Evolutionary conservation across 2,797 vertebrate species (phyloP), one percentile per base, ranked within the genome.

Genomic region (Halcyon leucocephala): DNA sequence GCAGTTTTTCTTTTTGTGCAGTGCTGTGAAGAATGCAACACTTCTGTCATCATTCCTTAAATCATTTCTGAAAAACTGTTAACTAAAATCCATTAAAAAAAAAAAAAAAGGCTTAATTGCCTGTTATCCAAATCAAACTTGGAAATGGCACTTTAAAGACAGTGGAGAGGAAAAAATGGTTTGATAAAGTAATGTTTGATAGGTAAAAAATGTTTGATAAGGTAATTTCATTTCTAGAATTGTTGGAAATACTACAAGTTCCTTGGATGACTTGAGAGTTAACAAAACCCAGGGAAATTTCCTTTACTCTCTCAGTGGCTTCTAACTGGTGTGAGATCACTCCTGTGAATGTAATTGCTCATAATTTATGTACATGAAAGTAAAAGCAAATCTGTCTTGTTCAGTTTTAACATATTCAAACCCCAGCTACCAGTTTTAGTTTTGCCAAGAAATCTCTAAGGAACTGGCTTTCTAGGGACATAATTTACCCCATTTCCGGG

Each of bases 401-500:
- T 85, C 28, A 5, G 4, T 26, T 48, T 60, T 41, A 28, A 9
- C 37, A 6, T 6, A 6, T 57, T 54, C 20, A 37, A 5, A 28
- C 21, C 10, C 28, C 16, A 19, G 7, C 29, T 39, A 13, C 10
- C 0, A 1, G 3, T 19, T 7, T 2, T 26, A 17, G 0, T 44
- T 90, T 49, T 72, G 26, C 17, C 42, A 42, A 70, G 44, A 74
- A 57, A 21, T 13, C 11, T 35, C 21, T 3, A 31, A 39, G 48
- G 39, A 64, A 19, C n/a, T 14, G 20, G 14, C 24, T 35, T 54
- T 72, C 20, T 19, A 60, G 26, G 39, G 41, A 22, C 6, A 7
- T n/a, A 17, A 62, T 13, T 33, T 31, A 26, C 33, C 29, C 29
- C 4, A 4, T 39, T 49, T 55, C 60, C 29, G 52, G 35, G 12